phyloP scores from a whole-genome alignment of 2,797 vertebrate genomes.

The Fratercula arctica region DNA sequence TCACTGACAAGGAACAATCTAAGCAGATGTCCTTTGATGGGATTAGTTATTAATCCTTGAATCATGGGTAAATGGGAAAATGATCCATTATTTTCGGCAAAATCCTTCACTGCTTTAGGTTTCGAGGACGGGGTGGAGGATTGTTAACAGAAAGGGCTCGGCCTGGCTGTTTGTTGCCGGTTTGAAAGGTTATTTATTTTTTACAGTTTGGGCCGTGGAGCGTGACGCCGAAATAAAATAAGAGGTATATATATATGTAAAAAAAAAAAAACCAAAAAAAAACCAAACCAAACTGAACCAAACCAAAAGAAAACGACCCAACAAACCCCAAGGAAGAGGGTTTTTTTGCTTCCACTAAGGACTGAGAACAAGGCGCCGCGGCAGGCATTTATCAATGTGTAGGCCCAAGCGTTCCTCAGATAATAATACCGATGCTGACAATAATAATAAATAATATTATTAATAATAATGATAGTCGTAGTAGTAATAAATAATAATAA shows the following conservation, averaged over 20 bases:
- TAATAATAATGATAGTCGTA: not conserved
- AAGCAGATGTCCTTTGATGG: constrained; percentile 86
- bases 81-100: constrained; percentile 79
- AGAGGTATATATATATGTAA: too few species aligned
- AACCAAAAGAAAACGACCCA: too few species aligned
- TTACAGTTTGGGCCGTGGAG: not conserved
- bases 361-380: fast-evolving
- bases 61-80: constrained; percentile 82
- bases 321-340: not conserved
- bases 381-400: fast-evolving
- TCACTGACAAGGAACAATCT: constrained; percentile 78
- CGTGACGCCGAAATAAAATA: not conserved
- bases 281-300: too few species aligned
- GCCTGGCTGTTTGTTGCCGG: not conserved
- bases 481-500: too few species aligned
- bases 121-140: not conserved
- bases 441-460: not conserved
- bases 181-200: not conserved
- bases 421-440: too few species aligned
- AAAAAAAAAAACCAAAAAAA: too few species aligned
- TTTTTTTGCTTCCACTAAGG: not conserved
- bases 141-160: constrained; percentile 1
- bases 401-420: not conserved
- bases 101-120: constrained; percentile 52
- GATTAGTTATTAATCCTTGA: constrained; percentile 84